Conservation (phyloP, 2,113 vertebrate species). For the Conger conger region DNA sequence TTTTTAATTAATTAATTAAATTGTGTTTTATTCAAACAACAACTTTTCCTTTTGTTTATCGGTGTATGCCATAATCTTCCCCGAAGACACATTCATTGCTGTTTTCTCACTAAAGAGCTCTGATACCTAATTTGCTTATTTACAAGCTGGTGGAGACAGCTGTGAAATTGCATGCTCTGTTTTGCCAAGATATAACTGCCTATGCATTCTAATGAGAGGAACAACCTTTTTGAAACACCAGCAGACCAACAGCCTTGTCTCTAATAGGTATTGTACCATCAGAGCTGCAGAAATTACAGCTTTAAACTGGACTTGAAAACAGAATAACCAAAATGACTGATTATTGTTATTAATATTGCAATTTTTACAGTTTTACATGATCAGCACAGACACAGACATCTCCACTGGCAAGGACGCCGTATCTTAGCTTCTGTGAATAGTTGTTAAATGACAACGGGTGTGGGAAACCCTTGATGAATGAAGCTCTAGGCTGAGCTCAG, state of each 20-base stretch:
- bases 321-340: neutral
- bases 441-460: neutral
- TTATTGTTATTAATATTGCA: neutral
- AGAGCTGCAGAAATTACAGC: neutral
- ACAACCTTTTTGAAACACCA: neutral
- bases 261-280: neutral
- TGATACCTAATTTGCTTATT: neutral
- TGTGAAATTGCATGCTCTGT: neutral
- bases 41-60: conserved; percentile 17
- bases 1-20: neutral
- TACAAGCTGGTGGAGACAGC: neutral
- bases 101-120: conserved; percentile 5
- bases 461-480: neutral
- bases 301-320: neutral
- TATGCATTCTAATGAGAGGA: conserved; percentile 19
- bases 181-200: conserved; percentile 10
- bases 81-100: conserved; percentile 8
- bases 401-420: too few relatives aligned
- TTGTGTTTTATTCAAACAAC: neutral
- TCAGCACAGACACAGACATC: neutral
- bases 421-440: neutral
- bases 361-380: neutral
- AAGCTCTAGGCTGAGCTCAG: neutral
- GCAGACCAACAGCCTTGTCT: neutral
- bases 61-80: neutral